These are phyloP conservation scores for Coptodon bakossiorum DNA, from an alignment of 2,113 vertebrate species.

Conservation along the genomic window DNA sequence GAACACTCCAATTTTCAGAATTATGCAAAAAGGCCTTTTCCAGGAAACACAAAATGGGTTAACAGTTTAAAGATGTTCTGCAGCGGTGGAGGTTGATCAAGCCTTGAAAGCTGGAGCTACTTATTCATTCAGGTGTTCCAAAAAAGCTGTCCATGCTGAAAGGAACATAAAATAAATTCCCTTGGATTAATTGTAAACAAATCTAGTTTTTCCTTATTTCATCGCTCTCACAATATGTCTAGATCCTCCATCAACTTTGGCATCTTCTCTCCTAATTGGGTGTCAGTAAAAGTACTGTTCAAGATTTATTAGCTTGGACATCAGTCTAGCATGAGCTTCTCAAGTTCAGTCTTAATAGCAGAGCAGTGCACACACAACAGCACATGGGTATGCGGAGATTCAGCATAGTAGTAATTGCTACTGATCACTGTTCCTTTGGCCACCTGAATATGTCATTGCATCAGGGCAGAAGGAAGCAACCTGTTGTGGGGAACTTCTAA, in stretches of 20 bases:
- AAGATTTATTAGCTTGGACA: background rate
- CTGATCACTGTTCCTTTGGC: background rate
- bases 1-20: background rate
- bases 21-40: background rate
- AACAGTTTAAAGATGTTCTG: background rate
- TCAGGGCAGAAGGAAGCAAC: background rate
- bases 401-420: background rate
- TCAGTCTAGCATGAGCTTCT: background rate
- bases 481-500: background rate
- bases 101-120: background rate
- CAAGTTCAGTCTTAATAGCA: background rate
- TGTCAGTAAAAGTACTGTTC: background rate
- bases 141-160: background rate
- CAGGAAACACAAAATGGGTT: background rate
- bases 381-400: background rate
- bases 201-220: background rate
- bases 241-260: background rate
- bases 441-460: background rate
- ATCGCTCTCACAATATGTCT: background rate
- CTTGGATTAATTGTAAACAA: background rate
- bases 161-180: background rate
- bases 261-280: background rate
- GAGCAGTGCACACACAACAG: background rate
- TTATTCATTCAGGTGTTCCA: background rate
- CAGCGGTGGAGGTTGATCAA: background rate